Percentiles rank a stretch among this genome's conserved stretches.
Conservation (phyloP, 2,888 invertebrate genomes). For the Acanthosoma haemorrhoidale region DNA sequence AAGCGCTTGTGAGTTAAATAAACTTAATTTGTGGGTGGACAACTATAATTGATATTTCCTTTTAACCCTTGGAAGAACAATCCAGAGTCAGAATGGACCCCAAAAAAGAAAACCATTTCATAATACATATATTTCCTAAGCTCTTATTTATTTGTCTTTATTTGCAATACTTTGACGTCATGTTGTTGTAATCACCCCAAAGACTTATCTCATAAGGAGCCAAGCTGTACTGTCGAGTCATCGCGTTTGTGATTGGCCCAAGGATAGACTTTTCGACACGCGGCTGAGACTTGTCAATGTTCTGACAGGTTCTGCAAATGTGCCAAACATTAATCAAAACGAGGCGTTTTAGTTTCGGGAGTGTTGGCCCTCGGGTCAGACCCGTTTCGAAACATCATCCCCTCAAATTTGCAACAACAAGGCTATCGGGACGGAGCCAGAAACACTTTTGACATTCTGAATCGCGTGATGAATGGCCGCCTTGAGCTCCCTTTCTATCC, state of each 20-base stretch:
- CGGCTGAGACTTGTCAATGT: not conserved
- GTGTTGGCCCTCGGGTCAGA: not conserved
- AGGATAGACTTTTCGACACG: not conserved
- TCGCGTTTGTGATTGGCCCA: not conserved
- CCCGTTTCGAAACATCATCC: not conserved
- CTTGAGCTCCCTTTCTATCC: not conserved
- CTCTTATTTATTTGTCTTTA: too few species aligned
- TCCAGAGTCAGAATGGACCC: too few species aligned
- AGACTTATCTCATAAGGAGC: too few species aligned
- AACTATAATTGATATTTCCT: too few species aligned
- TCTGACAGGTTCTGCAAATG: not conserved
- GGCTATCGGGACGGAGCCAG: not conserved
- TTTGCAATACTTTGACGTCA: too few species aligned
- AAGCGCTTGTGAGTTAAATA: too few species aligned
- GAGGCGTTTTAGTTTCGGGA: not conserved
- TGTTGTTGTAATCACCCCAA: too few species aligned
- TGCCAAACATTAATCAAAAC: not conserved
- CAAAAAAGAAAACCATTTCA: too few species aligned
- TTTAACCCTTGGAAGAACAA: too few species aligned
- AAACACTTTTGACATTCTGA: too few species aligned
- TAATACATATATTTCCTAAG: too few species aligned
- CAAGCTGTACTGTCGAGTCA: not conserved
- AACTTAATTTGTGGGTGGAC: too few species aligned
- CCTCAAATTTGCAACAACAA: not conserved
- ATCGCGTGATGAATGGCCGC: not conserved